phyloP scores from a whole-genome alignment of 1,140 invertebrate species.

The Cotesia typhae region DNA sequence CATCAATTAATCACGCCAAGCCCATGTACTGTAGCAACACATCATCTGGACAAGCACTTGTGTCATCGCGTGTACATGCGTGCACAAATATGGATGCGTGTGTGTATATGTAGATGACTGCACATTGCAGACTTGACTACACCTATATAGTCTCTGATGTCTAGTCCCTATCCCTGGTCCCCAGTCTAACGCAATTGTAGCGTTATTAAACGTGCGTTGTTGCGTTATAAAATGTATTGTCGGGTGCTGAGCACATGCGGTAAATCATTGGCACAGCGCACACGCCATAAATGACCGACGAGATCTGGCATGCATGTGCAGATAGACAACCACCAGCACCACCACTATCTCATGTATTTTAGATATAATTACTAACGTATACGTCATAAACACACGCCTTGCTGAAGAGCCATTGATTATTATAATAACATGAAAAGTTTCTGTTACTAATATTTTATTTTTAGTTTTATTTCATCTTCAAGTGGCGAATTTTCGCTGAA shows the following conservation, averaged over 20 bases:
- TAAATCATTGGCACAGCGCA: conserved; percentile 14
- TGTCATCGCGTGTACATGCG: conserved; percentile 2
- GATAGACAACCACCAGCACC: background rate
- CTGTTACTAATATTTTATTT: no score
- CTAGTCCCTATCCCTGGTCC: background rate
- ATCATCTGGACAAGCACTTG: conserved; percentile 10
- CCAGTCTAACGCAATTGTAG: conserved; percentile 4
- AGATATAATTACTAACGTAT: conserved; percentile 22
- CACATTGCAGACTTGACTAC: background rate
- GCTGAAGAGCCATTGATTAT: background rate
- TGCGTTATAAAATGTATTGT: conserved; percentile 27
- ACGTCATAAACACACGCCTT: conserved; percentile 11
- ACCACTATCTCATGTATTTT: background rate
- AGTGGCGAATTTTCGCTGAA: no score
- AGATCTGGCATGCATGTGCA: background rate
- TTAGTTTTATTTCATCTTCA: no score
- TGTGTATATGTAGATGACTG: no score
- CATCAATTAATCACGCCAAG: conserved; percentile 35
- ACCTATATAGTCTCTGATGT: no score
- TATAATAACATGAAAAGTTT: no score
- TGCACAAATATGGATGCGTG: background rate
- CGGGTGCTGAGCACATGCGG: conserved; percentile 10
- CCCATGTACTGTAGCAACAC: conserved; percentile 24
- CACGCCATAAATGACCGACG: background rate
- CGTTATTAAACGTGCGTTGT: conserved; percentile 23